Percentiles rank a stretch among this genome's conserved stretches.
Conservation (phyloP, 2,888 invertebrate species). For the Macropis europaea region DNA sequence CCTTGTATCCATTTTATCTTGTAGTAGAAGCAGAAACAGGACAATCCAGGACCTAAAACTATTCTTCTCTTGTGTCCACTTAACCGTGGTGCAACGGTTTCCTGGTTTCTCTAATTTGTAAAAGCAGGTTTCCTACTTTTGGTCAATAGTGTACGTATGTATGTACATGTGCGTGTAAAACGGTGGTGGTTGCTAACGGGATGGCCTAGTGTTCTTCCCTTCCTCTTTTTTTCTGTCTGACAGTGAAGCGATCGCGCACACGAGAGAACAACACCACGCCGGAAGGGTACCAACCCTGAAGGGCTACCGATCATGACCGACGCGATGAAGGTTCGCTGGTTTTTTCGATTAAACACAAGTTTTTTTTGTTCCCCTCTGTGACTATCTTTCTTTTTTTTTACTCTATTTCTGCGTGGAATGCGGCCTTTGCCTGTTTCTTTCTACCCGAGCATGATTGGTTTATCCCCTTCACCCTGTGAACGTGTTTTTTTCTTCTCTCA, state of each 20-base stretch:
- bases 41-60: too few species aligned
- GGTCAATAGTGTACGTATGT: not conserved
- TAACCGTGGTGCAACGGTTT: too few species aligned
- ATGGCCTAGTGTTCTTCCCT: conserved; percentile 69
- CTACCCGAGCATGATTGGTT: not conserved
- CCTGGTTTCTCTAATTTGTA: too few species aligned
- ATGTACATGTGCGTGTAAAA: not conserved
- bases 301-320: conserved; percentile 69
- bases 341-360: conserved; percentile 49
- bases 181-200: conserved; percentile 65
- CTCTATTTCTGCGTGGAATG: conserved; percentile 9
- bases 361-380: not conserved
- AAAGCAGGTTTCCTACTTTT: too few species aligned
- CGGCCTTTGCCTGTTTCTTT: conserved; percentile 5
- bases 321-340: conserved; percentile 74
- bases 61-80: too few species aligned
- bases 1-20: too few species aligned
- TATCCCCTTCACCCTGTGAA: conserved; percentile 8
- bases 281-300: conserved; percentile 79
- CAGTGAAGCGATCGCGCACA: conserved; percentile 90
- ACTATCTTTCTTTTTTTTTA: not conserved
- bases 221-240: conserved; percentile 73
- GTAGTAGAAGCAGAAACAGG: too few species aligned
- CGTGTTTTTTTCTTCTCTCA: not conserved
- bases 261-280: conserved; percentile 82